Evolutionary conservation across 2,888 invertebrate species (phyloP).

Genomic region (Oligia strigilis): DNA sequence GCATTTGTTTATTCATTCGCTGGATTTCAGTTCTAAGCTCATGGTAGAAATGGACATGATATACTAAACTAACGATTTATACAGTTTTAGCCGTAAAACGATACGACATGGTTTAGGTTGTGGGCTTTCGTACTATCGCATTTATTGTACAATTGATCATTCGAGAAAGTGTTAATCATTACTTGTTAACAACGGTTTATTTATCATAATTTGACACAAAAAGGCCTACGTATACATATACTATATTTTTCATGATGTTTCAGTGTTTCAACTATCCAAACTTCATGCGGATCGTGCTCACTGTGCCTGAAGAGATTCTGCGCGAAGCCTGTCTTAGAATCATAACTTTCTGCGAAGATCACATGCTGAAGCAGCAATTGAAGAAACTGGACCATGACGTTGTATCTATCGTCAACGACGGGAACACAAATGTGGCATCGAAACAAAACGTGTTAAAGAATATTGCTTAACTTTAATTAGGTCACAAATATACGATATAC

Average conservation of each 20-base stretch:
- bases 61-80: not conserved
- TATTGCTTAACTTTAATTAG: constrained; percentile 22
- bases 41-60: no score
- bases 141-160: not conserved
- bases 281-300: constrained; percentile 98
- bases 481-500: not conserved
- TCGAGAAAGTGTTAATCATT: not conserved
- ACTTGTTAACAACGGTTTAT: not conserved
- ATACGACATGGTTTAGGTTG: not conserved
- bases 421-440: constrained; percentile 6
- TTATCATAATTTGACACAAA: not conserved
- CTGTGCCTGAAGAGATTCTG: constrained; percentile 96
- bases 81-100: not conserved
- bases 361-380: constrained; percentile 73
- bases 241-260: constrained; percentile 69
- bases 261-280: constrained; percentile 97
- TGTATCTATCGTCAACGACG: constrained; percentile 33
- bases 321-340: constrained; percentile 97
- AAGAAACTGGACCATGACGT: constrained; percentile 42
- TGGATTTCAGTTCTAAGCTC: no score
- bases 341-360: constrained; percentile 94
- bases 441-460: constrained; percentile 43
- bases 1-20: not conserved
- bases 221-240: not conserved
- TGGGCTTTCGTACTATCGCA: not conserved